These are phyloP conservation scores for Coenonympha arcania DNA, from an alignment of 2,888 invertebrate genomes.

Conservation along the genomic window DNA sequence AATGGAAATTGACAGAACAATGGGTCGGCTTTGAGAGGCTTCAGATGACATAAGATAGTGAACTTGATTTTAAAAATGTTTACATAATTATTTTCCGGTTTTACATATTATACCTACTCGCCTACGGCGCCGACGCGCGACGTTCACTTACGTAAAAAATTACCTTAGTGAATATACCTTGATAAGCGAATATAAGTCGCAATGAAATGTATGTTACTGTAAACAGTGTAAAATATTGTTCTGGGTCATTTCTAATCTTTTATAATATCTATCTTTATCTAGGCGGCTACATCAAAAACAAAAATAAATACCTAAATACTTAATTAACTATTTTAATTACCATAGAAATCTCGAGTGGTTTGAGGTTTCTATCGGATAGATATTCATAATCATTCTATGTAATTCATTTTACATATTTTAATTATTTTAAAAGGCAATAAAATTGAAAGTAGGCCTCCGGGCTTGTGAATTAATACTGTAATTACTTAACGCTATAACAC, in stretches of 20 bases:
- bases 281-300: constrained; percentile 8
- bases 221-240: background rate
- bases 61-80: background rate
- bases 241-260: background rate
- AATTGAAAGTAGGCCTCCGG: constrained; percentile 29
- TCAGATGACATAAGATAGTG: background rate
- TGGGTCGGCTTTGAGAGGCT: constrained; percentile 9
- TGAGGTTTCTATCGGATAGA: constrained; percentile 6
- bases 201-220: too few species aligned
- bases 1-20: constrained; percentile 22
- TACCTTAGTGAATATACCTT: too few species aligned
- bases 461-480: constrained; percentile 25
- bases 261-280: background rate
- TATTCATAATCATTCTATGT: background rate
- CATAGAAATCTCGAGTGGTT: constrained; percentile 4
- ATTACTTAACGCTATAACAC: constrained; percentile 31
- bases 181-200: too few species aligned
- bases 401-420: constrained; percentile 14
- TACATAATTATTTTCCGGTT: background rate
- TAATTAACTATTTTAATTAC: too few species aligned
- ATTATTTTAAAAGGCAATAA: constrained; percentile 26
- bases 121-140: too few species aligned
- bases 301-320: constrained; percentile 11
- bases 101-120: background rate
- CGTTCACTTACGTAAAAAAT: too few species aligned